These are phyloP conservation scores for Pollachius pollachius DNA, from an alignment of 2,113 vertebrate species.

Conservation along the genomic window DNA sequence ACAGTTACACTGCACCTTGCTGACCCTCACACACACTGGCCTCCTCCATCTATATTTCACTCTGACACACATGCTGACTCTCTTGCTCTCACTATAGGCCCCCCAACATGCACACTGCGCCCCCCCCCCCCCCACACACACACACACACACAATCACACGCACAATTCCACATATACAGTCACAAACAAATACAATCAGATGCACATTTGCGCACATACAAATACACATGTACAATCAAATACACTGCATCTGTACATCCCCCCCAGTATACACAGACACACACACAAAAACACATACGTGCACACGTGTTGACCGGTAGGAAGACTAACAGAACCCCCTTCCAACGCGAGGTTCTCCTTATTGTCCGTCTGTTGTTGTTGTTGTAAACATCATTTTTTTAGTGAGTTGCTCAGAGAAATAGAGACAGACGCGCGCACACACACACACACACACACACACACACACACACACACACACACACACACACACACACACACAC, in stretches of 20 bases:
- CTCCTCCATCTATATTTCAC: conserved; percentile 83
- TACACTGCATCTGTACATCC: no score
- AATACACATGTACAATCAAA: no score
- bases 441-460: conserved; percentile 3
- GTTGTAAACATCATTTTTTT: no score
- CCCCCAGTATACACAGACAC: no score
- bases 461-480: neutral
- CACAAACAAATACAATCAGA: neutral
- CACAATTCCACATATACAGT: conserved; percentile 8
- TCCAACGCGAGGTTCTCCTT: no score
- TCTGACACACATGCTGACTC: conserved; percentile 77
- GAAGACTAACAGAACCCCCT: no score
- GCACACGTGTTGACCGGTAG: no score
- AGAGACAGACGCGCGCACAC: neutral
- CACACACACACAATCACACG: neutral
- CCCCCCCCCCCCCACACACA: neutral
- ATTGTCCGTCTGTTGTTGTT: no score
- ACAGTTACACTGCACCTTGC: conserved; percentile 83
- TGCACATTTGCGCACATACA: no score
- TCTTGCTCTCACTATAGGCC: conserved; percentile 31
- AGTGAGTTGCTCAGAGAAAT: neutral
- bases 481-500: neutral
- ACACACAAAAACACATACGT: no score
- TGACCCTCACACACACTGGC: conserved; percentile 77
- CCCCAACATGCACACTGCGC: neutral